Evolutionary conservation across 2,113 vertebrate species (phyloP), one percentile per base, ranked within the genome.

Genomic region (Colaptes auratus): DNA sequence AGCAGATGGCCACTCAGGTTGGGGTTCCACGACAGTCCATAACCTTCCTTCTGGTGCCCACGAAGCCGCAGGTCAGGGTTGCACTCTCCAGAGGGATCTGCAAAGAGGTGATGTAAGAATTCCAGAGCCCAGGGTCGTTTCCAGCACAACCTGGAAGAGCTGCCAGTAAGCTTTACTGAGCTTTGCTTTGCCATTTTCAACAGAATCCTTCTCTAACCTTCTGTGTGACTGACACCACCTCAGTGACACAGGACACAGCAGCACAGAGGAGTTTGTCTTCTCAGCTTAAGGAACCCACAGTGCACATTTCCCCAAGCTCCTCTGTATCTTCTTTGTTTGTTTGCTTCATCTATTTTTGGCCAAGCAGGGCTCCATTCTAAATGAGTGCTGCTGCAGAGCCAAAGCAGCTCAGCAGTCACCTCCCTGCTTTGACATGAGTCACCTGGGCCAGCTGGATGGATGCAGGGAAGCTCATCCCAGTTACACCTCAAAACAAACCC

Each of bases 31-130:
- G 99, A 99, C 35, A 99, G 98, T 25, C 99, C 99, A 17, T 99
- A 99, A 3, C 99, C 99, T 95, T 99, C 99, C 91, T 99, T 99
- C 96, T 99, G 99, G 97, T 99, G 99, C 31, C 99, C 99, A 86
- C 99, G 98, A 23, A 99, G 98, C 39, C 99, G 98, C 64, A 99
- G 97, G 53, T 99, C 99, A 12, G 99, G 99, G 92, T 99, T 99
- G 91, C 99, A 99, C 93, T 99, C 99, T 27, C 99, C 99, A 96
- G 98, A 99, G 44, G 99, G 99, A 87, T 99, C 99, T 99, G 92
- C 4, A 96, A 97, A 33, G 36, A 87, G 76, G 73, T 20, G 59
- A 8, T 0, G 0, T 1, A 58, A 79, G 12, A 86, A 42, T 48
- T 91, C 10, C 72, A 79, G 18, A 1, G 31, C 46, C 50, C 53